Evolutionary conservation across 2,113 vertebrate species (phyloP), one percentile per base, ranked within the genome.

Genomic region (Odocoileus virginianus): DNA sequence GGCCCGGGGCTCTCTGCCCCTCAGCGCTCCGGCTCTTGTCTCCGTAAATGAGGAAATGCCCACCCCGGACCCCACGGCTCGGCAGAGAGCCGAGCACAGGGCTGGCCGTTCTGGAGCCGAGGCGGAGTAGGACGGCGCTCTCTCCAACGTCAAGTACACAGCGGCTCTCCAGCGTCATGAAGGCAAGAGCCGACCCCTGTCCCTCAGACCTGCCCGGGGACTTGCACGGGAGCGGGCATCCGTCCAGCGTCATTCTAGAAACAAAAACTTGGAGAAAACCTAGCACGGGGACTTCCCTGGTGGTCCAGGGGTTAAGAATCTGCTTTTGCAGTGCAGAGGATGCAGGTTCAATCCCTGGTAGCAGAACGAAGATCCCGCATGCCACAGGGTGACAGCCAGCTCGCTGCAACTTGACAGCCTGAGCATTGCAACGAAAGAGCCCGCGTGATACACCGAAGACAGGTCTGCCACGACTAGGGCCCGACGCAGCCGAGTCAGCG

Each of bases 11-110:
- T 0, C 91, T 96, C 95, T 93, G 78, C 97, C 97, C 0, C 0
- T 71, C 97, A 27, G 82, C 86, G 96, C 97, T 93, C 90, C 97
- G 79, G 60, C 97, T 96, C 97, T 98, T 97, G 98, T 98, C 95
- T 92, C 95, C 91, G 91, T 95, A 98, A 99, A 99, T 98, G 98
- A 99, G 98, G 96, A 97, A 97, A 98, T 97, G 96, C 97, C 97
- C 93, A 95, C 81, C 61, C 64, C 54, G 71, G 98, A 97, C 92
- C 95, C 92, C 93, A 85, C 58, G 12, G 96, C 94, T 84, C 95
- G 98, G 96, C 97, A 95, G 74, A 96, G 97, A 96, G 97, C 94
- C 60, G 15, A 78, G 92, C 36, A 91, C 55, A 91, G 67, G 28
- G 8, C 95, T 87, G 85, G 96, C 92, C 89, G 84, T 88, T 54